Conservation (phyloP, 2,888 invertebrate species). For the Ophioninae sp. region DNA sequence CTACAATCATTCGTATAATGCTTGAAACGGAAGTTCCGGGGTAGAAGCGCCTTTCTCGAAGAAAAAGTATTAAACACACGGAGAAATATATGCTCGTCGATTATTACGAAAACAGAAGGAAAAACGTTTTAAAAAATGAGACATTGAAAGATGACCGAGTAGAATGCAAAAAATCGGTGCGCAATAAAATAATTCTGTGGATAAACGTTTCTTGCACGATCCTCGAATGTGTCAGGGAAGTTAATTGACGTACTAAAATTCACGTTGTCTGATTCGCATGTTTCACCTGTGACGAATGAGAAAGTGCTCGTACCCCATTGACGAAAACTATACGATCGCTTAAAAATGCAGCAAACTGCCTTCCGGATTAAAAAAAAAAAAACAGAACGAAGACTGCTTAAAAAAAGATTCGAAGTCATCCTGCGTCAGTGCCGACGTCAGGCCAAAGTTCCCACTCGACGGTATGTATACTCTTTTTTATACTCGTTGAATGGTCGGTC, state of each 20-base stretch:
- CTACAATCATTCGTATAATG: constrained; percentile 72
- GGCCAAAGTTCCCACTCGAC: constrained; percentile 34
- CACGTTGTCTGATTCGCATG: constrained; percentile 6
- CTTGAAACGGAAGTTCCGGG: constrained; percentile 67
- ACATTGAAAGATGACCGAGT: background rate
- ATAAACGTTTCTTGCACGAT: background rate
- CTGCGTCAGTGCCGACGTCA: constrained; percentile 39
- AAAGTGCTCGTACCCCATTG: constrained; percentile 16
- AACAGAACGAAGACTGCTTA: constrained; percentile 22
- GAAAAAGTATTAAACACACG: background rate
- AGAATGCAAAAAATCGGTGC: background rate
- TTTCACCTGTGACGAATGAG: constrained; percentile 19
- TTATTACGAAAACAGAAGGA: background rate
- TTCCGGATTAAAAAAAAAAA: constrained; percentile 48
- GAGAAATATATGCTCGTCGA: background rate
- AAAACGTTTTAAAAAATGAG: background rate
- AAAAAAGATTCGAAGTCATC: constrained; percentile 22
- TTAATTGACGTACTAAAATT: constrained; percentile 11
- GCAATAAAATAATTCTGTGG: background rate
- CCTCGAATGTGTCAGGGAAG: background rate
- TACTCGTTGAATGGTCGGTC: constrained; percentile 23
- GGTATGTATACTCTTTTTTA: constrained; percentile 19
- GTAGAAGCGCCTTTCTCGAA: constrained; percentile 21
- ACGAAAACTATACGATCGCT: constrained; percentile 12
- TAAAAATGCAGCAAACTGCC: constrained; percentile 51